Conservation (phyloP, 2,888 invertebrate genomes). For the Drosophila anceps region DNA sequence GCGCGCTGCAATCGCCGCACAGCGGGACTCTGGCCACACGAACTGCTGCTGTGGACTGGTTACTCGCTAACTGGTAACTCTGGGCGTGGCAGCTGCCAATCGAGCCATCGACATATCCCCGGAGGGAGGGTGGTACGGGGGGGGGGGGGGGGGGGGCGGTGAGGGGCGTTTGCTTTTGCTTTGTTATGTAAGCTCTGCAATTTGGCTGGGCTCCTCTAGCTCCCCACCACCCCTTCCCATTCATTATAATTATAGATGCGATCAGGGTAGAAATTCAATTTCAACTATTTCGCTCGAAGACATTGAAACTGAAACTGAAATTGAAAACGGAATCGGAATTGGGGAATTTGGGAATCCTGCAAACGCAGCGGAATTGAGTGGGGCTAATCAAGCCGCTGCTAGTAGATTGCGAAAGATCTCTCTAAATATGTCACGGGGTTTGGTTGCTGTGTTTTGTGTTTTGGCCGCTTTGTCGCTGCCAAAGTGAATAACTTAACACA, state of each 20-base stretch:
- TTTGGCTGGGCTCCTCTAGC: background rate
- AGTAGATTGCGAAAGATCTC: constrained; percentile 26
- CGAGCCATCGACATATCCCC: constrained; percentile 5
- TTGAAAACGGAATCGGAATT: constrained; percentile 6
- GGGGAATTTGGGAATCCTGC: constrained; percentile 10
- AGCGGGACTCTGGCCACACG: constrained; percentile 28
- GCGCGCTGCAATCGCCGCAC: constrained; percentile 15
- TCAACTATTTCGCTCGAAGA: constrained; percentile 17
- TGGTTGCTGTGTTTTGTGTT: constrained; percentile 15
- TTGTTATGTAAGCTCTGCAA: constrained; percentile 26
- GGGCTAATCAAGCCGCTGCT: constrained; percentile 15
- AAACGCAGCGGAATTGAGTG: constrained; percentile 4
- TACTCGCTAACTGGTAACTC: constrained; percentile 20
- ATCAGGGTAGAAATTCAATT: constrained; percentile 30
- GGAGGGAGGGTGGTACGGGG: background rate
- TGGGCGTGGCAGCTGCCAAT: constrained; percentile 37
- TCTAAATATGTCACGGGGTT: constrained; percentile 56
- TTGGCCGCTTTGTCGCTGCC: constrained; percentile 24
- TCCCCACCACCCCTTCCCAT: background rate
- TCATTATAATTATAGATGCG: constrained; percentile 25
- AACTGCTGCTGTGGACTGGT: constrained; percentile 1
- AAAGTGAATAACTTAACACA: constrained; percentile 64
- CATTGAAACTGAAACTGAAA: constrained; percentile 3
- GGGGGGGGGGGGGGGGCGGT: background rate
- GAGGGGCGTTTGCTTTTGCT: background rate